Percentiles rank a stretch among this genome's conserved stretches.
Evolutionary conservation across 2,888 invertebrate genomes (phyloP).

Genomic region (Coleophora flavipennella): DNA sequence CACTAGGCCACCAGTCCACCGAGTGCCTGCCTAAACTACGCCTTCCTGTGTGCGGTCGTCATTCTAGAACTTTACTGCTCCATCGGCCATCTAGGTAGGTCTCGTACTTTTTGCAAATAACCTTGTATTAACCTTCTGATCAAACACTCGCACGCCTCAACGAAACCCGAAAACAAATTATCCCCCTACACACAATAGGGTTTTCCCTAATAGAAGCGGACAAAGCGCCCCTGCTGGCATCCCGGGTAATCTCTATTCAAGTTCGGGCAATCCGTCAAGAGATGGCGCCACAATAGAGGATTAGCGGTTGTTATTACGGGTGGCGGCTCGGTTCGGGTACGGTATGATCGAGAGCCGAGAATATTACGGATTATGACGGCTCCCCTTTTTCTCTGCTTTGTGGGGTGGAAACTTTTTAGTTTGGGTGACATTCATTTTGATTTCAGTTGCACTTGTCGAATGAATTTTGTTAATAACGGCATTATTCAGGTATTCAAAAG

Average conservation of each 20-base stretch:
- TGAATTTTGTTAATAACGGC: constrained; percentile 10
- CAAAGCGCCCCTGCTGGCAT: constrained; percentile 53
- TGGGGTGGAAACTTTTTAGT: not conserved
- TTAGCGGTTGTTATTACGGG: constrained; percentile 64
- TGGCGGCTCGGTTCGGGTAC: constrained; percentile 55
- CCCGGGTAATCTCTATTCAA: constrained; percentile 55
- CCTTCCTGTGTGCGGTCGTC: too few relatives aligned
- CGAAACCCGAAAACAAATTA: constrained; percentile 37
- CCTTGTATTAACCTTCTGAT: too few relatives aligned
- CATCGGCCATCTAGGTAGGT: too few relatives aligned
- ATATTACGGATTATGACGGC: constrained; percentile 68
- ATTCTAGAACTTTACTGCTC: too few relatives aligned
- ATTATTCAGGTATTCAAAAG: too few relatives aligned
- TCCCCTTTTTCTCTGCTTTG: constrained; percentile 38
- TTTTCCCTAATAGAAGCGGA: constrained; percentile 48
- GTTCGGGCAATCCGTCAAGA: constrained; percentile 64
- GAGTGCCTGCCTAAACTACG: too few relatives aligned
- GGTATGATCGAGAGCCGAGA: constrained; percentile 62
- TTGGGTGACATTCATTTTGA: not conserved
- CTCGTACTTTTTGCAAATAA: too few relatives aligned
- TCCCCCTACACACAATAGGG: constrained; percentile 41
- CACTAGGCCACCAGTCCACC: too few relatives aligned
- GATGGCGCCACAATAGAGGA: constrained; percentile 68
- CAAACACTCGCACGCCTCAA: too few relatives aligned
- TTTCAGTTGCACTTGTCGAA: constrained; percentile 6